These are phyloP conservation scores for Capreolus pygargus DNA, from an alignment of 2,113 vertebrate genomes.

Conservation along the genomic window DNA sequence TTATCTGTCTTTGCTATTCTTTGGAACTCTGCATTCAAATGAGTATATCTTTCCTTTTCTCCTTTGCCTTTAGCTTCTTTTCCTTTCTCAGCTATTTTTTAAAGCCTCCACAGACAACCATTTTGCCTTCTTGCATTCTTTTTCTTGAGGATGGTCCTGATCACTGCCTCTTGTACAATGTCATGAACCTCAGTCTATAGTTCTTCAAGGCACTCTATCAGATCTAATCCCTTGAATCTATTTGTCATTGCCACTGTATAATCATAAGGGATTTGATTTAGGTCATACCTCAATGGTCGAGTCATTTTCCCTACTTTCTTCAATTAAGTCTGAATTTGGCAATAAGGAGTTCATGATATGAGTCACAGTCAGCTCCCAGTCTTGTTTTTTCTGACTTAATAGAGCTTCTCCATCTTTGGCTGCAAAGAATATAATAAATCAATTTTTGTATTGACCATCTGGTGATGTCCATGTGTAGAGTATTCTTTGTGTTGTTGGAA, in stretches of 20 bases:
- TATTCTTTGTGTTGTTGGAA: not conserved
- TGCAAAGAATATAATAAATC: not conserved
- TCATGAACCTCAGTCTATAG: not conserved
- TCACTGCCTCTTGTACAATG: not conserved
- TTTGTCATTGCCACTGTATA: not conserved
- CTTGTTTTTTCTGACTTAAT: not conserved
- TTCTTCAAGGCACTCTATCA: not conserved
- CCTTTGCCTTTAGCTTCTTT: not conserved
- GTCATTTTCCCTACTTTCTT: not conserved
- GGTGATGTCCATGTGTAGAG: not conserved
- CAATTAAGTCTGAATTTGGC: not conserved
- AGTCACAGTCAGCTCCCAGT: not conserved
- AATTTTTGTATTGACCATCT: not conserved
- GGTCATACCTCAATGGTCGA: not conserved
- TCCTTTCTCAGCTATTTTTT: not conserved
- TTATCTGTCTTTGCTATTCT: not conserved
- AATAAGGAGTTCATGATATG: not conserved
- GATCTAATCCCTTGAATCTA: not conserved
- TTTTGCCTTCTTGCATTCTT: not conserved
- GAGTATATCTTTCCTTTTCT: not conserved
- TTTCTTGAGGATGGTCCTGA: not conserved
- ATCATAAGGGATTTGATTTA: not conserved
- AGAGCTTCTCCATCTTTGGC: not conserved
- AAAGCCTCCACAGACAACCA: not conserved
- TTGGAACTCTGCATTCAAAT: not conserved